Conservation (phyloP, 2,888 invertebrate genomes). For the Actias luna region DNA sequence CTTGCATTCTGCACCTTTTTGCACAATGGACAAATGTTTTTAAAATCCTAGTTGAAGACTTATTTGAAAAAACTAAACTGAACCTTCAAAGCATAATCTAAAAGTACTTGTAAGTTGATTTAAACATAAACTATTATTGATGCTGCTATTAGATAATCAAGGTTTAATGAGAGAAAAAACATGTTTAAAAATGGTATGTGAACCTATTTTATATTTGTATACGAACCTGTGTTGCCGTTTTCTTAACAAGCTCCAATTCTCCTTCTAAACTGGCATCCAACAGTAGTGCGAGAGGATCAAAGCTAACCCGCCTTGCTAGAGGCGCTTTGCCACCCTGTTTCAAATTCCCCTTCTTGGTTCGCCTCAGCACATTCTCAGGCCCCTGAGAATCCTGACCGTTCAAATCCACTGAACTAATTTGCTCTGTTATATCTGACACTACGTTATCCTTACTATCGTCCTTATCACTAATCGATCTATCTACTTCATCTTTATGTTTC, state of each 20-base stretch:
- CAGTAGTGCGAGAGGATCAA: conserved; percentile 97
- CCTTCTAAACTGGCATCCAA: conserved; percentile 99
- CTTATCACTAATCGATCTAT: conserved; percentile 65
- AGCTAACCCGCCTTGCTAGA: conserved; percentile 93
- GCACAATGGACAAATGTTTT: no score
- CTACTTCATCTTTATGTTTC: conserved; percentile 70
- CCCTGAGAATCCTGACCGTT: conserved; percentile 80
- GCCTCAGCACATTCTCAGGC: conserved; percentile 81
- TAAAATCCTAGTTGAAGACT: no score
- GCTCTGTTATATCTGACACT: conserved; percentile 73
- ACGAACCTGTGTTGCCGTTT: conserved; percentile 93
- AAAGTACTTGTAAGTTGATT: no score
- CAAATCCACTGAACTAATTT: conserved; percentile 75
- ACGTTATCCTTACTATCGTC: conserved; percentile 69
- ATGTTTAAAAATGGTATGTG: not conserved
- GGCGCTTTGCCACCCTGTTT: conserved; percentile 89
- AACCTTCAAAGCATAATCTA: no score
- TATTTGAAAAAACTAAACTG: no score
- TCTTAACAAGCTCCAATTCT: conserved; percentile 97
- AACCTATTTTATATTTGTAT: not conserved
- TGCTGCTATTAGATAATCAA: no score
- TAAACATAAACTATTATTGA: no score
- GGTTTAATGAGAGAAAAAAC: no score
- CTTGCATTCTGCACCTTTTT: conserved; percentile 94
- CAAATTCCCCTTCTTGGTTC: conserved; percentile 90